Evolutionary conservation across 2,888 invertebrate genomes (phyloP), one percentile per base, ranked within the genome.

Genomic region (Axea sp.): DNA sequence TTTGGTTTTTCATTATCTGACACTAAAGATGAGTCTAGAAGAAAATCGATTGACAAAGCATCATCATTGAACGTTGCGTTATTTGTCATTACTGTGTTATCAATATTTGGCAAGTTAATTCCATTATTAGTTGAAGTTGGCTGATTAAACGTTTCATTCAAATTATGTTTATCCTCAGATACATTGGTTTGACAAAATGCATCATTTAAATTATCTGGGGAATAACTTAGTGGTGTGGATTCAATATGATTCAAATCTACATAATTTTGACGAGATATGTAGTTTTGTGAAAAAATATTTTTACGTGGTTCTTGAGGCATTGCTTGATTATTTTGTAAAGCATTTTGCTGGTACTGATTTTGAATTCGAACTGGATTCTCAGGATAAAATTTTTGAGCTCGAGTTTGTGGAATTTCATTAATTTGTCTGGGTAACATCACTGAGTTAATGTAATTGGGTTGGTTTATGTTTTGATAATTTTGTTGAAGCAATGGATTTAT

Each of bases 21-120:
- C 1, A 83, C 83, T 24, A 81, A 81, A 1, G 80, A 82, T 0
- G 85, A 85, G 7, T 86, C 83, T 33, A 84, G 80, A 14, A 86
- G 57, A 43, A 85, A 84, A 43, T 87, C 87, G 55, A 87, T 81
- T 0, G 87, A 79, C 11, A 87, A 31, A 8, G 83, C 84, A 17
- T 87, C 87, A 19, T 87, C 87, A 39, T 87, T 87, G 59, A 82
- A 87, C 0, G 87, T 87, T 6, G 87, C 87, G 24, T 87, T 87
- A 45, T 85, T 87, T 6, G 87, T 87, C 31, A 86, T 51, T 1
- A 83, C 77, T 7, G 86, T 85, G 9, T 80, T 68, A 28, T 87
- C 83, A 17, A 80, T 73, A 33, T 78, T 83, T 1, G 76, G 76
- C 4, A 80, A 28, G 35, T 77, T 64, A 1, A 69, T 49, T 6